phyloP scores from a whole-genome alignment of 2,888 invertebrate species.

The Panopea generosa region DNA sequence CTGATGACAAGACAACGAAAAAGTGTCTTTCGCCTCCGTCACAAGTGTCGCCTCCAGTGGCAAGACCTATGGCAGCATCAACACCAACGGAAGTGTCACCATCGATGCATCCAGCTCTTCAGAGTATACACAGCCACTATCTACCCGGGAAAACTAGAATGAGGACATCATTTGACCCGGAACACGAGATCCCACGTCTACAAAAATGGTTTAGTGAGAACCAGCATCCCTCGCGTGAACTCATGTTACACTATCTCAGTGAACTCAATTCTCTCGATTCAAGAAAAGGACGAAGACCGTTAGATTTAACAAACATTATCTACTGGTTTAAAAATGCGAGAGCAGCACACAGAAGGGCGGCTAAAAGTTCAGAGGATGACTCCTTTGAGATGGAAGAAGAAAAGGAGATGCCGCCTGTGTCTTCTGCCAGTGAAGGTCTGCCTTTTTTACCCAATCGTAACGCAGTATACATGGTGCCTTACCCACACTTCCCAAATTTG shows the following conservation, averaged over 20 bases:
- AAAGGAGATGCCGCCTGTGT: constrained; percentile 42
- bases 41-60: constrained; percentile 38
- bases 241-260: constrained; percentile 97
- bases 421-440: constrained; percentile 42
- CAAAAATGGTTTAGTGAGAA: constrained; percentile 99
- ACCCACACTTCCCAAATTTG: constrained; percentile 70
- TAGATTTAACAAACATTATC: constrained; percentile 98
- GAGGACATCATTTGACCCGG: constrained; percentile 98
- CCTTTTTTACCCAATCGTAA: constrained; percentile 83
- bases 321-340: constrained; percentile 96
- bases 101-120: constrained; percentile 50
- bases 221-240: constrained; percentile 98
- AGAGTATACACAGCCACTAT: constrained; percentile 33
- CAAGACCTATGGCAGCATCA: constrained; percentile 56
- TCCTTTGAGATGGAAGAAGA: constrained; percentile 77
- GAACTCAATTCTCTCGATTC: constrained; percentile 97
- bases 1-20: constrained; percentile 11
- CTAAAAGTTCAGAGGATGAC: constrained; percentile 74
- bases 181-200: constrained; percentile 97
- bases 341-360: constrained; percentile 96
- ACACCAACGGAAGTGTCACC: constrained; percentile 51
- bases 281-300: constrained; percentile 92
- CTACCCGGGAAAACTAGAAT: constrained; percentile 88
- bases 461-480: constrained; percentile 83
- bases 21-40: constrained; percentile 39